phyloP scores from a whole-genome alignment of 30 jellyfish, hydroid and myxozoan species.

The Morbakka virulenta region DNA sequence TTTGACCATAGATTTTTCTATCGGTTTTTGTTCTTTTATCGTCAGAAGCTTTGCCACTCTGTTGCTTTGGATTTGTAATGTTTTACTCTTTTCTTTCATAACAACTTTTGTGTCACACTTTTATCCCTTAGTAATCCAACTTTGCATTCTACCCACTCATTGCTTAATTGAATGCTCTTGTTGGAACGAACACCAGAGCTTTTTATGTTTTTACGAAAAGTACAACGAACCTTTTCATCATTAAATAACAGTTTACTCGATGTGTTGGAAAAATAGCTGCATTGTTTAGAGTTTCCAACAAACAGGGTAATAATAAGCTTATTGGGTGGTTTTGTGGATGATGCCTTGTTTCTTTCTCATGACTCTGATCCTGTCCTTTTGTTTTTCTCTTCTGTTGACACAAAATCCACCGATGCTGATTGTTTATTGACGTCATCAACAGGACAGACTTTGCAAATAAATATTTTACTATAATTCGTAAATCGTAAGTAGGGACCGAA shows the following conservation, averaged over 20 bases:
- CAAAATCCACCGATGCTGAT: constrained; percentile 5
- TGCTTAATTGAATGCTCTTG: constrained; percentile 10
- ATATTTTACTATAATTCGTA: neutral
- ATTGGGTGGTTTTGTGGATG: neutral
- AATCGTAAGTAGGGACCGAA: no score
- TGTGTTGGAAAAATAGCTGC: constrained; percentile 23
- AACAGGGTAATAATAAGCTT: constrained; percentile 1
- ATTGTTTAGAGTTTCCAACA: constrained; percentile 26
- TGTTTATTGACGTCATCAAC: neutral
- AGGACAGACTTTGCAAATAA: neutral
- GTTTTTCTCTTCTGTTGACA: neutral
- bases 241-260: constrained; percentile 9
- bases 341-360: neutral
- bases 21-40: no score
- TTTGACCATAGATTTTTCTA: constrained; percentile 1
- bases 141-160: constrained; percentile 9
- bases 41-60: neutral
- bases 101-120: constrained; percentile 12
- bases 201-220: neutral
- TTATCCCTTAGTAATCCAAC: constrained; percentile 4
- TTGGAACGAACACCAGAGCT: no score
- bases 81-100: neutral
- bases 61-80: constrained; percentile 2
- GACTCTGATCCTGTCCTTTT: neutral
- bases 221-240: neutral